These are phyloP conservation scores for Erpobdella octoculata DNA, from an alignment of 2,888 invertebrate genomes.

Conservation along the genomic window DNA sequence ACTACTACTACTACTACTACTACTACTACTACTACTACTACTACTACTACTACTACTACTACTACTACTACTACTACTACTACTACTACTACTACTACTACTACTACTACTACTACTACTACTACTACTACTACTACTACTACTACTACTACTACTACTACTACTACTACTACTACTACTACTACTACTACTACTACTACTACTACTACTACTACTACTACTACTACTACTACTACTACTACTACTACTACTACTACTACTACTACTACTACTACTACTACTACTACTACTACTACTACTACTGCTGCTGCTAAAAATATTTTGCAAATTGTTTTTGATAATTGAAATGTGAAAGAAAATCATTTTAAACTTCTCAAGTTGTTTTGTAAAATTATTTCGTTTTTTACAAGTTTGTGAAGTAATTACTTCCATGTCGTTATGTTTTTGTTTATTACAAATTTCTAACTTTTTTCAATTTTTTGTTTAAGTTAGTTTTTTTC, in stretches of 20 bases:
- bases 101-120: slow-evolving; percentile 1
- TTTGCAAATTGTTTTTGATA: background rate
- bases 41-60: slow-evolving; percentile 1
- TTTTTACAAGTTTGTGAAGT: too few species aligned
- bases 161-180: slow-evolving; percentile 1
- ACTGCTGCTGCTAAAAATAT: too few species aligned
- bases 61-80: slow-evolving; percentile 1
- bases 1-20: slow-evolving; percentile 1
- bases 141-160: slow-evolving; percentile 1
- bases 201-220: slow-evolving; percentile 17
- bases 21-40: slow-evolving; percentile 1
- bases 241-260: slow-evolving; percentile 27
- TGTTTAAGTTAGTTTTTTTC: too few species aligned
- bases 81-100: slow-evolving; percentile 1
- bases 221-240: slow-evolving; percentile 25
- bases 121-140: slow-evolving; percentile 1
- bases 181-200: background rate
- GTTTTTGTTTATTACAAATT: too few species aligned
- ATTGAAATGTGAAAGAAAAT: too few species aligned
- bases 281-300: slow-evolving; percentile 20
- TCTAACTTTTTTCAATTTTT: too few species aligned
- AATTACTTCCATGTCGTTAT: too few species aligned
- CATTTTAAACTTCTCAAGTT: too few species aligned
- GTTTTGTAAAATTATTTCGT: too few species aligned
- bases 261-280: slow-evolving; percentile 28